Evolutionary conservation across 2,797 vertebrate species (phyloP).

Genomic region (Melanotaenia trifasciata): DNA sequence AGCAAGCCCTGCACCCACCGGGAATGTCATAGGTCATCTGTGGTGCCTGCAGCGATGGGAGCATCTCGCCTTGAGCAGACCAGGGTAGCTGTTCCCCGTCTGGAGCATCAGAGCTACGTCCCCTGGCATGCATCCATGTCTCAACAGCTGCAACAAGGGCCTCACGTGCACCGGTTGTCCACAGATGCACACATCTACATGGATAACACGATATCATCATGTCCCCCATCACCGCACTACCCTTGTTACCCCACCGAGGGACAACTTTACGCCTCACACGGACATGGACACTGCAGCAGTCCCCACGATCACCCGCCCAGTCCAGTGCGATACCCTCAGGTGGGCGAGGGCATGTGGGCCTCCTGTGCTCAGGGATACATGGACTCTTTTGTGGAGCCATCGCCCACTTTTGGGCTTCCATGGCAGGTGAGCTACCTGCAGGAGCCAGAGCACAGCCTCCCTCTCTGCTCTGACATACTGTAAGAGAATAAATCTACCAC

Average conservation of each 20-base stretch:
- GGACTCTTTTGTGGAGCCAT: slow-evolving; percentile 74
- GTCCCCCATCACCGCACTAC: slow-evolving; percentile 82
- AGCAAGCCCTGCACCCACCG: slow-evolving; percentile 73
- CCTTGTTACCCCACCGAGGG: slow-evolving; percentile 78
- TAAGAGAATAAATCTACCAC: slow-evolving; percentile 25
- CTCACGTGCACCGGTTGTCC: slow-evolving; percentile 62
- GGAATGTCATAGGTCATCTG: slow-evolving; percentile 70
- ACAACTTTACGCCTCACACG: slow-evolving; percentile 68
- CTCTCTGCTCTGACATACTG: slow-evolving; percentile 70
- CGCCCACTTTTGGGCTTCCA: slow-evolving; percentile 65
- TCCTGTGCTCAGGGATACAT: slow-evolving; percentile 78
- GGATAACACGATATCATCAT: slow-evolving; percentile 68
- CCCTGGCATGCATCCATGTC: slow-evolving; percentile 69
- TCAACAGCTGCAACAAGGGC: slow-evolving; percentile 68
- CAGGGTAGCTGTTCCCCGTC: slow-evolving; percentile 43
- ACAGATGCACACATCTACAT: slow-evolving; percentile 69
- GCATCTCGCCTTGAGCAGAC: slow-evolving; percentile 55
- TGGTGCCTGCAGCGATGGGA: slow-evolving; percentile 17
- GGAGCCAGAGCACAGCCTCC: slow-evolving; percentile 79
- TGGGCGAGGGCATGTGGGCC: slow-evolving; percentile 71
- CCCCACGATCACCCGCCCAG: slow-evolving; percentile 65
- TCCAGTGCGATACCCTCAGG: slow-evolving; percentile 69
- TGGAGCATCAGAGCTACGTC: slow-evolving; percentile 68
- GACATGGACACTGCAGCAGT: slow-evolving; percentile 76
- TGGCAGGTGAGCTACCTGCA: slow-evolving; percentile 87